These are phyloP conservation scores for Teleopsis dalmanni DNA, from an alignment of 1,140 invertebrate species.

Conservation along the genomic window DNA sequence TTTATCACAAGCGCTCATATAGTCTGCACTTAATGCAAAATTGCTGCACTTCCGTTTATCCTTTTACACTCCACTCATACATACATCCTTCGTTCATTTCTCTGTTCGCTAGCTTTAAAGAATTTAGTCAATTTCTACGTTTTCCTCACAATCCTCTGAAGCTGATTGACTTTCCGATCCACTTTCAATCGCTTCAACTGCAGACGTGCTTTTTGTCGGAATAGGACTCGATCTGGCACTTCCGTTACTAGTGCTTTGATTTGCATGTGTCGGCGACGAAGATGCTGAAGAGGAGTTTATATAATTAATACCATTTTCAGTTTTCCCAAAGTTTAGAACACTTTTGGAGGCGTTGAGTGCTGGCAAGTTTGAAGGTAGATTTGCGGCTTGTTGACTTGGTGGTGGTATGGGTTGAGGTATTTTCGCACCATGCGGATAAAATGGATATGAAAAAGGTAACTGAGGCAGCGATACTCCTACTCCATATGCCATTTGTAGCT, in stretches of 20 bases:
- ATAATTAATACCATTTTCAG: slow-evolving; percentile 5
- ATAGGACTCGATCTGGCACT: not conserved
- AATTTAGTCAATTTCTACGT: slow-evolving; percentile 40
- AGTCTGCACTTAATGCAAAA: no score
- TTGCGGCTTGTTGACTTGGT: slow-evolving; percentile 18
- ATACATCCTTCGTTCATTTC: no score
- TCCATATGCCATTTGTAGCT: slow-evolving; percentile 41
- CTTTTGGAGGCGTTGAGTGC: not conserved
- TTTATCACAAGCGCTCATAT: no score
- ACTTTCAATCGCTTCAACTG: slow-evolving; percentile 20
- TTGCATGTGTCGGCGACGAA: slow-evolving; percentile 24
- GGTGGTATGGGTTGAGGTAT: slow-evolving; percentile 39
- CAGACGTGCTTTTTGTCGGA: not conserved
- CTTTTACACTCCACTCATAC: not conserved
- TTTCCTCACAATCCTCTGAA: slow-evolving; percentile 34
- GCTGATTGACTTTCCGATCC: slow-evolving; percentile 27
- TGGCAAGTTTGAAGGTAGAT: slow-evolving; percentile 1
- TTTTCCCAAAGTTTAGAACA: slow-evolving; percentile 5
- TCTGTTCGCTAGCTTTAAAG: no score
- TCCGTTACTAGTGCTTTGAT: slow-evolving; percentile 16
- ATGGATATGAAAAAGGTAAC: slow-evolving; percentile 42
- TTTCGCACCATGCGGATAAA: slow-evolving; percentile 36
- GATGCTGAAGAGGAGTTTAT: slow-evolving; percentile 28
- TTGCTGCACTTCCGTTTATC: no score
- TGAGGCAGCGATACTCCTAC: slow-evolving; percentile 32